Percentiles rank a stretch among this genome's conserved stretches.
phyloP scores from a whole-genome alignment of 1,140 invertebrate genomes.

The Dendroctonus valens region DNA sequence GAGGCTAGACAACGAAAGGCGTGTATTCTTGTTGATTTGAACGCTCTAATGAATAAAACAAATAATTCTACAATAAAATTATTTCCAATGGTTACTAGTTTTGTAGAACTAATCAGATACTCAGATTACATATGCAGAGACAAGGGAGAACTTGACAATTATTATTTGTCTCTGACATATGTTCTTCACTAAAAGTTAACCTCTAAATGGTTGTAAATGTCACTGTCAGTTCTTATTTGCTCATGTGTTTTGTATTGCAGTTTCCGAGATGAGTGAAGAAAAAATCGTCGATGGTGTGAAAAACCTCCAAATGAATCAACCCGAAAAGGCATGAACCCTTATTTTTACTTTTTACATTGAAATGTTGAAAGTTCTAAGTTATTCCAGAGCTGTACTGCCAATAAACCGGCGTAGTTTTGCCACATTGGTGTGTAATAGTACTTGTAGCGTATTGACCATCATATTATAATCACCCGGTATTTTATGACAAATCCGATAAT shows the following conservation, averaged over 20 bases:
- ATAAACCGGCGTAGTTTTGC: constrained; percentile 54
- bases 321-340: constrained; percentile 66
- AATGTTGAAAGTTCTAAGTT: constrained; percentile 58
- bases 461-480: constrained; percentile 1
- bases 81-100: too few relatives aligned
- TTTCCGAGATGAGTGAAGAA: constrained; percentile 15
- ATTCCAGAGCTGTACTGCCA: constrained; percentile 54
- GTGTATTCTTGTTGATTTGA: too few relatives aligned
- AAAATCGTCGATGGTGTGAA: constrained; percentile 40
- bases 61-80: too few relatives aligned
- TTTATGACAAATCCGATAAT: not conserved
- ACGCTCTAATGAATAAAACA: too few relatives aligned
- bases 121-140: too few relatives aligned
- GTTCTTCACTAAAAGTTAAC: not conserved
- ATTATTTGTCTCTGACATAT: too few relatives aligned
- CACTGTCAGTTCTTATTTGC: too few relatives aligned
- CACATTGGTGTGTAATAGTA: constrained; percentile 57
- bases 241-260: too few relatives aligned
- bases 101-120: too few relatives aligned
- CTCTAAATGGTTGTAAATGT: not conserved
- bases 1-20: too few relatives aligned
- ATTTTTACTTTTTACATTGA: constrained; percentile 48
- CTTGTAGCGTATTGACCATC: constrained; percentile 24
- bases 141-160: too few relatives aligned
- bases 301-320: constrained; percentile 57